These are phyloP conservation scores for Drosophila repletoides DNA, from an alignment of 1,140 invertebrate species.

Conservation along the genomic window DNA sequence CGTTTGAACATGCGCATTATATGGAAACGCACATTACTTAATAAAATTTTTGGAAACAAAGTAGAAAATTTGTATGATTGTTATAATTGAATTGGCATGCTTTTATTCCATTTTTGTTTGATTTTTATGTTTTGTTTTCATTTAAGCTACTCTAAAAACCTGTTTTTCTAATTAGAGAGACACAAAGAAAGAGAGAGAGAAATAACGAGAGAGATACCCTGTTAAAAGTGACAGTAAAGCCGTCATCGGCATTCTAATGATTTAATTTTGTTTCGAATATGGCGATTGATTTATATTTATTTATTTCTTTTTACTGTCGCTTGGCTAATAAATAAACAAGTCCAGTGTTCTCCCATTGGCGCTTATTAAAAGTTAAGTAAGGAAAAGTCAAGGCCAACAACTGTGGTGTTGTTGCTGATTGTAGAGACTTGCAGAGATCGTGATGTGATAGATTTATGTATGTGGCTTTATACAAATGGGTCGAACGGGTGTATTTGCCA, in stretches of 20 bases:
- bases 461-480: slow-evolving; percentile 46
- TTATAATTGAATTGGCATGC: neutral
- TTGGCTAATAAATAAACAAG: slow-evolving; percentile 68
- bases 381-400: slow-evolving; percentile 77
- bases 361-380: slow-evolving; percentile 54
- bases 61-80: too few relatives aligned
- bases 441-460: slow-evolving; percentile 56
- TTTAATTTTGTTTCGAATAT: slow-evolving; percentile 60
- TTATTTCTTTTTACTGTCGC: slow-evolving; percentile 38
- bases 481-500: slow-evolving; percentile 22
- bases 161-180: slow-evolving; percentile 36
- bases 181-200: neutral
- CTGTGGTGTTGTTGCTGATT: slow-evolving; percentile 1
- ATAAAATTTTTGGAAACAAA: too few relatives aligned
- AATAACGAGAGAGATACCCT: neutral
- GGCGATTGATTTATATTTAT: slow-evolving; percentile 46
- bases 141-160: slow-evolving; percentile 41
- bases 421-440: neutral
- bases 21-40: too few relatives aligned
- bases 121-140: neutral
- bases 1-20: neutral
- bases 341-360: slow-evolving; percentile 24
- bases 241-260: slow-evolving; percentile 55
- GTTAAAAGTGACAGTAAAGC: slow-evolving; percentile 54
- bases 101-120: slow-evolving; percentile 5